Percentiles rank a stretch among this genome's conserved stretches.
Evolutionary conservation across 2,797 vertebrate genomes (phyloP).

Genomic region (Sebastes melanostomus): DNA sequence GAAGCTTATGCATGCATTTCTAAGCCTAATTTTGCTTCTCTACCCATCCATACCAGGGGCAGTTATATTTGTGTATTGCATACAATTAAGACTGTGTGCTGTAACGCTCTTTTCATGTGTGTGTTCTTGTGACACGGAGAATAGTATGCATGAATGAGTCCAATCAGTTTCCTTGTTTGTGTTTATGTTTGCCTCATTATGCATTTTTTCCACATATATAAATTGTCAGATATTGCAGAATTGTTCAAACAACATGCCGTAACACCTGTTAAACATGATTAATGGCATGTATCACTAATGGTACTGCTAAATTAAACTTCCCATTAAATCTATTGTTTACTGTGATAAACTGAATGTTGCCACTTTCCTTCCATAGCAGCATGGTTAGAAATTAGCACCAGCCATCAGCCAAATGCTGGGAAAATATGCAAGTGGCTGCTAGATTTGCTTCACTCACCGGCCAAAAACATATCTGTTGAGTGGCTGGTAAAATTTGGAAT

Average conservation of each 20-base stretch:
- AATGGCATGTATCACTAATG: neutral
- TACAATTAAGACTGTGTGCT: neutral
- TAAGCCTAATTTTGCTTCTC: constrained; percentile 20
- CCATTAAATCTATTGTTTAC: neutral
- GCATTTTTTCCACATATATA: neutral
- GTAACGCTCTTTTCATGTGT: neutral
- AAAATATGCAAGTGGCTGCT: too few species aligned
- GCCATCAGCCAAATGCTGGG: too few species aligned
- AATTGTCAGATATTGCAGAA: neutral
- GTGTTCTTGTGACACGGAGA: neutral
- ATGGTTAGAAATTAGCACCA: too few species aligned
- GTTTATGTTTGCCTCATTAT: neutral
- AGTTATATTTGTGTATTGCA: constrained; percentile 12
- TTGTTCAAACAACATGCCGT: neutral
- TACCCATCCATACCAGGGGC: neutral
- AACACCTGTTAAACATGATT: neutral
- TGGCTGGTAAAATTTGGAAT: too few species aligned
- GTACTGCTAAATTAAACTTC: neutral
- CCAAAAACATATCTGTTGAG: too few species aligned
- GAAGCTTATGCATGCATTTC: constrained; percentile 17
- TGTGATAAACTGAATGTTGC: neutral
- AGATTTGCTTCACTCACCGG: too few species aligned
- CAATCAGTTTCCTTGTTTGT: neutral
- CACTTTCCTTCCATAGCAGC: neutral
- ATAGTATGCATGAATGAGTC: neutral